phyloP scores from a whole-genome alignment of 2,797 vertebrate genomes.

The Tympanoctomys barrerae region DNA sequence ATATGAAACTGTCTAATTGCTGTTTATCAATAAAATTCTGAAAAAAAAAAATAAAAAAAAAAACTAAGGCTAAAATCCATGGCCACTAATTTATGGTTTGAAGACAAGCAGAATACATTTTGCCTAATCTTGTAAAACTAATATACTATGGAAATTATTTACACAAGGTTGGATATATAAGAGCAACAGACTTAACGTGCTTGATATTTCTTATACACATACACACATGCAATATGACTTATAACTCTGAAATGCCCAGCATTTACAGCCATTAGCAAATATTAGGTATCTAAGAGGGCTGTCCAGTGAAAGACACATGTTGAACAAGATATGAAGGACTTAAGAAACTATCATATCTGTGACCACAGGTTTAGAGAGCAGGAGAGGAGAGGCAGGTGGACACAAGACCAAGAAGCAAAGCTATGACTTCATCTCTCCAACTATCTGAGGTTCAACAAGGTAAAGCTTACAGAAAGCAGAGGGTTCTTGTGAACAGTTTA shows the following conservation, averaged over 20 bases:
- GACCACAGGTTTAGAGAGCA: not conserved
- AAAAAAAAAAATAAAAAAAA: no score
- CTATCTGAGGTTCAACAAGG: not conserved
- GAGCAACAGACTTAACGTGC: not conserved
- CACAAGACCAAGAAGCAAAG: not conserved
- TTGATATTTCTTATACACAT: not conserved
- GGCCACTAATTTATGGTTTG: not conserved
- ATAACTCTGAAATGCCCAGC: conserved; percentile 4
- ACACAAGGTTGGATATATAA: not conserved
- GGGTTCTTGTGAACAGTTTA: not conserved
- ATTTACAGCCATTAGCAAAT: not conserved
- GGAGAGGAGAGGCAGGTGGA: no score
- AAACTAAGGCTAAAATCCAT: conserved; percentile 25
- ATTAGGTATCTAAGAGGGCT: not conserved
- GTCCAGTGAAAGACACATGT: not conserved
- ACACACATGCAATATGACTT: not conserved
- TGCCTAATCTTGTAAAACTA: not conserved
- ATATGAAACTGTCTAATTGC: no score
- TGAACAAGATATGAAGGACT: not conserved
- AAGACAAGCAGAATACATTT: not conserved
- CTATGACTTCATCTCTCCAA: not conserved
- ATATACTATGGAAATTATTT: not conserved
- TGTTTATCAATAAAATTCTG: no score
- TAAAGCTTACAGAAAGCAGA: not conserved
- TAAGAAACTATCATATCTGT: not conserved